These are phyloP conservation scores for Siderastrea radians DNA, from an alignment of 92 coral and sea anemone genomes.

Conservation along the genomic window DNA sequence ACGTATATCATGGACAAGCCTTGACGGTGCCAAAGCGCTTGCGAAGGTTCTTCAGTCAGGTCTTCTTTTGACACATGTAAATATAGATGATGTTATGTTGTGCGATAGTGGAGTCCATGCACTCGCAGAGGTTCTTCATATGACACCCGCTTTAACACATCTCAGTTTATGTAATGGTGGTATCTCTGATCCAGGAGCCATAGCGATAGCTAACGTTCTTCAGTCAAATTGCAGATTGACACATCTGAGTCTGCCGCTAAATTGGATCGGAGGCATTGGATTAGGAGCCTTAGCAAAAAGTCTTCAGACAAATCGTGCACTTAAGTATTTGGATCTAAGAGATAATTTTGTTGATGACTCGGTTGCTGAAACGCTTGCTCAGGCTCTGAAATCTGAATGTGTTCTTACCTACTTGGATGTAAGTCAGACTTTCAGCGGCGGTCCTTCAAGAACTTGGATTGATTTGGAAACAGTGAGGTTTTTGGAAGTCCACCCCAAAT, in stretches of 20 bases:
- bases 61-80: neutral
- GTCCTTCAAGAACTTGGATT: no score
- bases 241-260: neutral
- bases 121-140: neutral
- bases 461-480: no score
- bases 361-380: neutral
- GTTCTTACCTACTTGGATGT: neutral
- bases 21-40: neutral
- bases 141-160: neutral
- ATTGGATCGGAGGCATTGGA: neutral
- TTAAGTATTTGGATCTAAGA: constrained; percentile 3
- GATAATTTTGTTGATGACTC: neutral
- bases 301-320: neutral
- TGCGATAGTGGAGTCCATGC: neutral
- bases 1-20: neutral
- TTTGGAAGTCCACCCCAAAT: no score
- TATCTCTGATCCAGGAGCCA: neutral
- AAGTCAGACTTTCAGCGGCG: no score
- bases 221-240: constrained; percentile 9
- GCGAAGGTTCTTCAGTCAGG: neutral
- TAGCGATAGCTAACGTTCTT: neutral
- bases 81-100: neutral
- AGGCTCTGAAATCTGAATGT: neutral
- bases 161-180: neutral
- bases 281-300: neutral